Evolutionary conservation across 2,888 invertebrate genomes (phyloP), one percentile per base, ranked within the genome.

Genomic region (Eupithecia dodoneata): DNA sequence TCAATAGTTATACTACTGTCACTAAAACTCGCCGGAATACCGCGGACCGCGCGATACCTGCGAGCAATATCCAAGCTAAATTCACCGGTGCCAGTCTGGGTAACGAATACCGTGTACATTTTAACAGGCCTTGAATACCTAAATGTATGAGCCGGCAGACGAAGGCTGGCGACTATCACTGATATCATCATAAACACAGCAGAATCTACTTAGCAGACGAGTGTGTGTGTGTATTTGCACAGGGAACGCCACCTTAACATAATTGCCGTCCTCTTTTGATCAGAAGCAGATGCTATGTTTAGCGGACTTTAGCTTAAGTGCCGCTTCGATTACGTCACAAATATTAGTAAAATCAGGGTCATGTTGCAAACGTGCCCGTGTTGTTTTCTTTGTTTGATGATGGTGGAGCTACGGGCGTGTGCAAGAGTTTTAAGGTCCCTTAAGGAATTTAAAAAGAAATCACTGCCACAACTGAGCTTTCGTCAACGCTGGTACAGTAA

Each of bases 331-430:
- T 18, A 18, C 5, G 59, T 59, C 18, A 18, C 59, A 9, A 59
- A 59, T 18, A 59, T 59, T 59, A 59, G n/a, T 18, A 18, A 10
- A 18, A 59, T 18, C 59, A 59, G 59, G 59, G 18, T 18, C 9
- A 18, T 18, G 59, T 59, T 59, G 59, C 18, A 59, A 59, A 59
- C 59, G 18, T 59, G n/a, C 18, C 59, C 9, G 9, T 59, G 18
- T 18, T 59, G 59, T 59, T 59, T 59, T 59, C 59, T 59, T 59
- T 59, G 59, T 52, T 47, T 59, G 18, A n/a, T 55, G 55, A 55
- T n/a, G n/a, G 59, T 59, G n/a, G n/a, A 55, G 55, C 52, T 15
- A 52, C 15, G 49, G 15, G 52, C 52, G 4, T n/a, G n/a, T 55
- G 52, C 5, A 18, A 59, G 55, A 55, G 9, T 18, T 18, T 59